Evolutionary conservation across 2,113 vertebrate species (phyloP), one percentile per base, ranked within the genome.

Genomic region (Hypocryptadius cinnamomeus): DNA sequence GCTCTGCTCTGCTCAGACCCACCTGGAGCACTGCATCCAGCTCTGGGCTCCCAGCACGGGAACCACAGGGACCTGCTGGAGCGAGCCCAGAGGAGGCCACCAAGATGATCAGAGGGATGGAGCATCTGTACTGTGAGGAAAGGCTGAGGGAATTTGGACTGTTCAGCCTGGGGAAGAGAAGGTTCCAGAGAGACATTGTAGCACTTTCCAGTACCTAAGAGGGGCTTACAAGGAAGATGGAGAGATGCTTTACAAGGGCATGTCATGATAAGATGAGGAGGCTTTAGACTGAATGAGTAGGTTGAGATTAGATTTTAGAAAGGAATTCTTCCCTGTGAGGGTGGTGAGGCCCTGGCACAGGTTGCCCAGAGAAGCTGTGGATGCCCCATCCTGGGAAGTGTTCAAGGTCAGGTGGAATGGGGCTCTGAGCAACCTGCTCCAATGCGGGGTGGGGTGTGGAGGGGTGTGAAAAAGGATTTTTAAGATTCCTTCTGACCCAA

Each of bases 11-110:
- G 35, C 51, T 66, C 16, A 39, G 20, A 65, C 44, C 37, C 68
- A 53, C 20, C 53, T 68, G 47, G 30, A 61, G 61, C 24, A 1
- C 60, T 51, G 68, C 45, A 68, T 9, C 39, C 78, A 76, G 47
- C 5, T 2, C n/a, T 76, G 40, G 17, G 45, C 10, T 39, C 69
- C 16, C 25, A 4, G n/a, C 30, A 40, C 16, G 1, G 61, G 8
- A 89, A 3, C 24, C n/a, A 76, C 47, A 40, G 31, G 24, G 39
- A 60, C 6, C 33, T 39, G 45, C 5, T 60, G 39, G 28, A 31
- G 20, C 0, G 0, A 40, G n/a, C 2, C 8, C 47, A 47, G 47
- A 47, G 30, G 20, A 61, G 45, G 8, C 1, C 9, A 27, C 30
- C 5, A 61, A 27, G 9, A 11, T 47, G 25, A 9, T 10, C 0